Conservation (phyloP, 2,797 vertebrate species). For the Pseudochirops cupreus region DNA sequence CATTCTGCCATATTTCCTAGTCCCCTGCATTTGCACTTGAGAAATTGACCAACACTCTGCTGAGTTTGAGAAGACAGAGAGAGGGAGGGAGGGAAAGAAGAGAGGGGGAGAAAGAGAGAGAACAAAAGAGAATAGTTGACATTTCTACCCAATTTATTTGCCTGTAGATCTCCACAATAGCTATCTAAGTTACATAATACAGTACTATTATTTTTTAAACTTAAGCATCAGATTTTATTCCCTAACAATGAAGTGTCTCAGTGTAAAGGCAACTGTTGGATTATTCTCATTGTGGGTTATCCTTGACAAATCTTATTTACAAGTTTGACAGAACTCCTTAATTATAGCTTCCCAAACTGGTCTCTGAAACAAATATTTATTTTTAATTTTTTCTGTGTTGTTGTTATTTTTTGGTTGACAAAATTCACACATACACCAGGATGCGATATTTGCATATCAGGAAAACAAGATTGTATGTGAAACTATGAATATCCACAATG, state of each 20-base stretch:
- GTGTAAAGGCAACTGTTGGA: neutral
- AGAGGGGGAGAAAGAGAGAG: neutral
- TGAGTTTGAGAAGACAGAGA: neutral
- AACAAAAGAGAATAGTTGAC: neutral
- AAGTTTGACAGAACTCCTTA: neutral
- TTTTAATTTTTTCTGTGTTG: neutral
- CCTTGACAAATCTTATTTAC: neutral
- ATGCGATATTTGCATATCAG: neutral
- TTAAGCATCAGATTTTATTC: neutral
- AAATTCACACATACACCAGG: neutral
- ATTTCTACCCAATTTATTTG: neutral
- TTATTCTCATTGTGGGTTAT: neutral
- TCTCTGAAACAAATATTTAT: neutral
- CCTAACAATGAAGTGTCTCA: neutral
- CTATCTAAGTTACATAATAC: neutral
- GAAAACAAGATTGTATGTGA: neutral
- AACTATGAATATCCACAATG: neutral
- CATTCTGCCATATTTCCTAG: constrained; percentile 21
- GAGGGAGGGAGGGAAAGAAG: neutral
- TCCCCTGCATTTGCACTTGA: neutral
- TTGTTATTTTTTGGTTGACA: neutral
- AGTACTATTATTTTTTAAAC: neutral
- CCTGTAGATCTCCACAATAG: neutral
- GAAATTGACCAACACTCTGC: neutral
- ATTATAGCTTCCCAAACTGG: neutral